Evolutionary conservation across 2,797 vertebrate species (phyloP).

Genomic region (Phaenicophaeus curvirostris): DNA sequence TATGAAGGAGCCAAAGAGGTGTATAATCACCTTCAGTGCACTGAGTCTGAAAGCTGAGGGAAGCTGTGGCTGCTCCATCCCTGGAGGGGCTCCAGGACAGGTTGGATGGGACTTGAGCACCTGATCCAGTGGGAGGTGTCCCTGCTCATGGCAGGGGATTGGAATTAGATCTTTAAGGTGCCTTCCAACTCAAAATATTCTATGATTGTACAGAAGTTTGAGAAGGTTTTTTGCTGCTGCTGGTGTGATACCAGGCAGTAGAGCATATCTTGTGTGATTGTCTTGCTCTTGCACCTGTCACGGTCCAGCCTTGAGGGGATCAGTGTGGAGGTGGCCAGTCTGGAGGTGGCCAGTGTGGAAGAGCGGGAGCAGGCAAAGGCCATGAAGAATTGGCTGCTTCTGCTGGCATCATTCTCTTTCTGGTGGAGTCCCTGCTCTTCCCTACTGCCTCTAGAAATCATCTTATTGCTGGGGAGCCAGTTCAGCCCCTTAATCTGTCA

Average conservation of each 20-base stretch:
- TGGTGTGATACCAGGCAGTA: no score
- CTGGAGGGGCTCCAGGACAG: no score
- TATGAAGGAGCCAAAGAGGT: background rate
- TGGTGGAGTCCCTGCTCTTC: background rate
- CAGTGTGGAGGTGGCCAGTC: background rate
- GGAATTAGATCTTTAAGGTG: no score
- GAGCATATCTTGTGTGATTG: no score
- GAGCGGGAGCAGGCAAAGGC: background rate
- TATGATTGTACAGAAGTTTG: background rate
- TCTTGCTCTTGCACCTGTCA: background rate
- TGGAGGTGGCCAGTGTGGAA: fast-evolving
- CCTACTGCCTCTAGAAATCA: background rate
- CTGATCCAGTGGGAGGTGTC: no score
- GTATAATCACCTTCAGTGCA: background rate
- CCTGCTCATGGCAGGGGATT: no score
- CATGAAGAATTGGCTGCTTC: fast-evolving
- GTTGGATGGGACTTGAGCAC: no score
- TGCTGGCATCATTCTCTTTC: background rate
- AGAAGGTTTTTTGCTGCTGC: background rate
- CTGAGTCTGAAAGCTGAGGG: background rate
- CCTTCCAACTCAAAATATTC: no score
- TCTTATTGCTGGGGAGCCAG: background rate
- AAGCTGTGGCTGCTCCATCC: background rate
- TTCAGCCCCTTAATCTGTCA: background rate
- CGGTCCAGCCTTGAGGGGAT: background rate